phyloP scores from a whole-genome alignment of 2,888 invertebrate species.

The Drosophila atripex region DNA sequence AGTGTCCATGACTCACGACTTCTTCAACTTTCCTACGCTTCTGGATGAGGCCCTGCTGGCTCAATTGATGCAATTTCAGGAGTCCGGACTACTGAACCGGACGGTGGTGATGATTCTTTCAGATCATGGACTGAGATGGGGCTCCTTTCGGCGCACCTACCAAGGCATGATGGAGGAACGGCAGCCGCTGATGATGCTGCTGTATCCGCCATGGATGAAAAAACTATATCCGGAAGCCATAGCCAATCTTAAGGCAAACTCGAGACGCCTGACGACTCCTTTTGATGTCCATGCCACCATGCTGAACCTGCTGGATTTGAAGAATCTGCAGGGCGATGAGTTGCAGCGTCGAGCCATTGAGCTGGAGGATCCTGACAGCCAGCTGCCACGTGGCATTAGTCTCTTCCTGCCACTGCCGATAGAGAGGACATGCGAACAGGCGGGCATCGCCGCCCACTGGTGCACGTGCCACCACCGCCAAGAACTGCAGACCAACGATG shows the following conservation, averaged over 20 bases:
- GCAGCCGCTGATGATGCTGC: constrained; percentile 90
- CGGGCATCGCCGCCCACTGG: constrained; percentile 93
- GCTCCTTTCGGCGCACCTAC: constrained; percentile 90
- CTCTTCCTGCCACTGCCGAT: constrained; percentile 90
- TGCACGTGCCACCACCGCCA: constrained; percentile 92
- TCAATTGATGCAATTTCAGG: constrained; percentile 84
- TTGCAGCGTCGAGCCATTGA: constrained; percentile 73
- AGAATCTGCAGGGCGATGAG: constrained; percentile 84
- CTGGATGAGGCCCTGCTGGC: constrained; percentile 86
- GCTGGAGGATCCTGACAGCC: constrained; percentile 77
- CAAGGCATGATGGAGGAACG: constrained; percentile 95
- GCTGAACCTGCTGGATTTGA: constrained; percentile 87
- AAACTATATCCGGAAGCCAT: constrained; percentile 87
- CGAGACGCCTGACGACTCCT: constrained; percentile 90
- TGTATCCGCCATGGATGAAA: constrained; percentile 90
- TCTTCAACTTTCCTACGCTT: constrained; percentile 90
- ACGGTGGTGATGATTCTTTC: constrained; percentile 88
- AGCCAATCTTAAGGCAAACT: constrained; percentile 88
- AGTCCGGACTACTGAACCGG: constrained; percentile 86
- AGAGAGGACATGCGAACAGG: constrained; percentile 90
- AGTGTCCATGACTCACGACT: constrained; percentile 92
- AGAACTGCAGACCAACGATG: constrained; percentile 85
- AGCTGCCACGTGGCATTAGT: constrained; percentile 88
- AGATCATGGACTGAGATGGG: constrained; percentile 96
- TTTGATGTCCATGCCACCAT: constrained; percentile 94